These are phyloP conservation scores for Cochlearius cochlearius DNA, from an alignment of 2,113 vertebrate species.

Conservation along the genomic window DNA sequence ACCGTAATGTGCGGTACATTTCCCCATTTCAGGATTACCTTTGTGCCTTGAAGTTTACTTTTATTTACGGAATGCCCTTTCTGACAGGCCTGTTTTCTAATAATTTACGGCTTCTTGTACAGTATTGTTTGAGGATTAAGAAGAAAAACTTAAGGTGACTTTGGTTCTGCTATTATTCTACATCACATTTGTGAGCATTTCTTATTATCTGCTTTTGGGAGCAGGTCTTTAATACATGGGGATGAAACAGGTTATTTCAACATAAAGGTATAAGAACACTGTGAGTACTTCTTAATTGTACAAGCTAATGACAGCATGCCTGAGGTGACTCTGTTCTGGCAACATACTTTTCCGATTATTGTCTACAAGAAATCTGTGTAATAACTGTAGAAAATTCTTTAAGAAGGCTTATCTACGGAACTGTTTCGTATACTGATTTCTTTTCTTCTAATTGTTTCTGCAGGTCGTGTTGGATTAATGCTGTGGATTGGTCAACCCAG, in stretches of 20 bases:
- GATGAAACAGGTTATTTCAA: neutral
- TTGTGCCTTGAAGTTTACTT: neutral
- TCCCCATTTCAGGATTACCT: neutral
- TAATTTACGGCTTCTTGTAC: neutral
- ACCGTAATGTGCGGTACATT: neutral
- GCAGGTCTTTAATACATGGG: neutral
- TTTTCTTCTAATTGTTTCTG: slow-evolving; percentile 57
- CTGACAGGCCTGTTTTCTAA: neutral
- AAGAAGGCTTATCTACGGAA: neutral
- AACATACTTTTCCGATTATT: neutral
- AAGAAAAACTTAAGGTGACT: neutral
- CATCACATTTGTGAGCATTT: neutral
- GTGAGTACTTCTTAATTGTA: neutral
- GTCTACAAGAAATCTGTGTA: neutral
- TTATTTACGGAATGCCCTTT: neutral
- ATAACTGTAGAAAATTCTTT: neutral
- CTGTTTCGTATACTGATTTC: neutral
- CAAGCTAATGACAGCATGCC: neutral
- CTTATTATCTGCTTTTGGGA: neutral
- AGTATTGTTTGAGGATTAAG: neutral
- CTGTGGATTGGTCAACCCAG: neutral
- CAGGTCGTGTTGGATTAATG: slow-evolving; percentile 45
- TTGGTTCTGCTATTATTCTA: neutral
- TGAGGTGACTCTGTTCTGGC: neutral
- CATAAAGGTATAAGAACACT: neutral